Evolutionary conservation across 2,113 vertebrate species (phyloP).

Genomic region (Myodes glareolus): DNA sequence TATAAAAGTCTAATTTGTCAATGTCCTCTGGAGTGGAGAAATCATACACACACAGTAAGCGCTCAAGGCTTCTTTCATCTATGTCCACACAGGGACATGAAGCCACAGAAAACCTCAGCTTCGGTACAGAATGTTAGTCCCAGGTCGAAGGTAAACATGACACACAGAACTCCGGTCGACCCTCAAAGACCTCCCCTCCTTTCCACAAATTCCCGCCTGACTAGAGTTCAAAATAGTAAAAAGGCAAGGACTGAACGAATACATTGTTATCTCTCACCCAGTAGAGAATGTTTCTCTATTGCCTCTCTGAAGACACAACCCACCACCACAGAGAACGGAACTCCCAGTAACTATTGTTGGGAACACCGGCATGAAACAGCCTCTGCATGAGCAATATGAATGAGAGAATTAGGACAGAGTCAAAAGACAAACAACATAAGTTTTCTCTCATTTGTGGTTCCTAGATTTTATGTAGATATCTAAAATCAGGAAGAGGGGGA

Average conservation of each 20-base stretch:
- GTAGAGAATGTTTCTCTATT: neutral
- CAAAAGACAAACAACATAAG: neutral
- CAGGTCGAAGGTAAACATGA: neutral
- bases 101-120: neutral
- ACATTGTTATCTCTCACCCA: neutral
- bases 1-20: neutral
- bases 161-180: neutral
- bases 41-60: neutral
- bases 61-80: neutral
- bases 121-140: neutral
- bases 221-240: neutral
- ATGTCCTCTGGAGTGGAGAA: neutral
- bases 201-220: neutral
- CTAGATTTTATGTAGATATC: neutral
- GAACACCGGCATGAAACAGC: neutral
- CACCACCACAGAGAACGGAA: neutral
- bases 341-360: neutral
- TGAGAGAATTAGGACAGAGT: neutral
- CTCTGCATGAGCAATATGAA: neutral
- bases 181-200: neutral
- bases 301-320: neutral
- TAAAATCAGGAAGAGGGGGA: neutral
- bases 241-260: neutral
- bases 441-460: neutral
- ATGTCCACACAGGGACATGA: neutral